phyloP scores from a whole-genome alignment of 2,113 vertebrate species.

The Machaerirhynchus nigripectus region DNA sequence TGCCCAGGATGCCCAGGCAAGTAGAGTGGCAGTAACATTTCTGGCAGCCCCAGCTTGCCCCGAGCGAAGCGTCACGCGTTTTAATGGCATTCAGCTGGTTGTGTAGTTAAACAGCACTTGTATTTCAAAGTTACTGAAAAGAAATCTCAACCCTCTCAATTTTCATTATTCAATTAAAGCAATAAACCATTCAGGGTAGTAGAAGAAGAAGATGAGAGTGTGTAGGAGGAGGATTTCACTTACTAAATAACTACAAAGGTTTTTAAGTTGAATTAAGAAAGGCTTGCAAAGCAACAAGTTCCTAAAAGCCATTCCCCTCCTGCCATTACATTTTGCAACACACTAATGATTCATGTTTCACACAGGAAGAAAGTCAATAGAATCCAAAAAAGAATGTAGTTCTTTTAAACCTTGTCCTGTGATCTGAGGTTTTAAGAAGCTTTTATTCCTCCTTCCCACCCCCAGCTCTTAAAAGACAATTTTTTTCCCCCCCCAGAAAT shows the following conservation, averaged over 20 bases:
- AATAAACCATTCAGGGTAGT: not conserved
- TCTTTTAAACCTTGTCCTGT: not conserved
- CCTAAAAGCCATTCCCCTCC: not conserved
- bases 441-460: not conserved
- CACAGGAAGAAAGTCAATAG: not conserved
- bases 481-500: not conserved
- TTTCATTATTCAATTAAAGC: not conserved
- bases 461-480: not conserved
- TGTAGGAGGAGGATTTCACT: constrained; percentile 5
- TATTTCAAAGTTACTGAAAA: not conserved
- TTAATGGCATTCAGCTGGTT: not conserved
- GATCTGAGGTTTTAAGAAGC: not conserved
- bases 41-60: not conserved
- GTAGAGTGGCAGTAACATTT: constrained; percentile 9
- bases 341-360: not conserved
- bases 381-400: not conserved
- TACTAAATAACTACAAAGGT: not conserved
- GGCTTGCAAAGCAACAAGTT: not conserved
- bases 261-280: constrained; percentile 9
- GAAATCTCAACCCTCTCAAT: not conserved
- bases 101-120: not conserved
- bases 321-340: not conserved
- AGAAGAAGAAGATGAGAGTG: not conserved
- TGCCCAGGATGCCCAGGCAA: constrained; percentile 88
- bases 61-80: not conserved